Base-by-base conservation (phyloP, 37 sponge, comb jelly and placozoan genomes). In the Diacarnus erythraeanus region DNA sequence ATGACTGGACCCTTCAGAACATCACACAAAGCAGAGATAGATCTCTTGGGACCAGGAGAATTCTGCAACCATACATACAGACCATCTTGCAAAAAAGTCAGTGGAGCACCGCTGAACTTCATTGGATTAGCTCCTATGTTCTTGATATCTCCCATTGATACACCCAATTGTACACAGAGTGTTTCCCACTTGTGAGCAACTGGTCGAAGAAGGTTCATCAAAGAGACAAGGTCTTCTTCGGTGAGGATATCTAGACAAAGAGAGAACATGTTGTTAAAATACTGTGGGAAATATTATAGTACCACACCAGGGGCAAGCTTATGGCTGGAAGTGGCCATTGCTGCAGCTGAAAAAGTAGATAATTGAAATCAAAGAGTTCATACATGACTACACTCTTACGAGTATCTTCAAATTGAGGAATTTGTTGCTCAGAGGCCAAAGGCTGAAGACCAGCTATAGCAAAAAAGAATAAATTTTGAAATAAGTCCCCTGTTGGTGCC, bases 21-120 rank as follows among this genome's bases (percentile, higher is more conserved):
- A 1, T 51, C 59, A 29, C 75, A 74, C 36, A 74, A 38, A 22
- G 35, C 58, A 35, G 35, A 57, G 35, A 74, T 30, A 21, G 75
- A 57, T 3, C 1, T 37, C 26, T 18, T 18, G 23, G 5, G 59
- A 22, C 37, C 58, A n/a, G n/a, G n/a, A n/a, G n/a, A n/a, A 1
- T 57, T 17, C n/a, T 10, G 34, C 37, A 74, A 21, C 75, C 75
- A 74, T 22, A n/a, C 34, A 27, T 74, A 57, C 54, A 74, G 58
- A 42, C 26, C 59, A 30, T 74, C 58, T 42, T 74, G 75, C 12
- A 74, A 59, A 22, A 74, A 74, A 6, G 75, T 36, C 2, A 54
- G 23, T 2, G 75, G 75, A 57, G 75, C 75, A 9, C 58, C 59
- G 6, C 37, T 1, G 3, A 74, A 30, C 35, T 25, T 21, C 58